phyloP scores from a whole-genome alignment of 2,888 invertebrate genomes.

The Slavum lentiscoides region DNA sequence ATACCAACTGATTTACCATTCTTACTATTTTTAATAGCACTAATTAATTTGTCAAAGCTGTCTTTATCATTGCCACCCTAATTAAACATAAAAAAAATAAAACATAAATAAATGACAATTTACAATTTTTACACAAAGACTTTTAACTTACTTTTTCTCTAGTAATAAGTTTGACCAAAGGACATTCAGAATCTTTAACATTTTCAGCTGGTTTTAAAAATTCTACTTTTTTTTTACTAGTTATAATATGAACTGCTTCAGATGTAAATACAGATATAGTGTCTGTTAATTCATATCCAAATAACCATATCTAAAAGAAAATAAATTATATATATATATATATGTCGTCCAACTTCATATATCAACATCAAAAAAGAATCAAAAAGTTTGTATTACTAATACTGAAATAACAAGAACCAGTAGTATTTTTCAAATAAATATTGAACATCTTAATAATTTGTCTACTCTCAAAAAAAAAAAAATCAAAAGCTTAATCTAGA shows the following conservation, averaged over 20 bases:
- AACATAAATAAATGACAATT: neutral
- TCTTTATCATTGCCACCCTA: slow-evolving; percentile 87
- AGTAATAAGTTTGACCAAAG: slow-evolving; percentile 80
- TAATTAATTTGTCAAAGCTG: slow-evolving; percentile 72
- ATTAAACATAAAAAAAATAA: slow-evolving; percentile 56
- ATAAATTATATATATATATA: slow-evolving; percentile 40
- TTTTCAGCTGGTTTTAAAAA: slow-evolving; percentile 89
- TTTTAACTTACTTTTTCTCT: slow-evolving; percentile 79
- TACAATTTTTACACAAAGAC: neutral
- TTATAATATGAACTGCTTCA: slow-evolving; percentile 82
- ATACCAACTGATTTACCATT: slow-evolving; percentile 86
- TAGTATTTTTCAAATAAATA: slow-evolving; percentile 25
- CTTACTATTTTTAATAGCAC: slow-evolving; percentile 83
- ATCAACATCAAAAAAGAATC: slow-evolving; percentile 57
- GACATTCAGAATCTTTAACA: slow-evolving; percentile 79
- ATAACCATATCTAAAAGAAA: slow-evolving; percentile 82
- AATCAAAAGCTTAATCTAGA: too few species aligned
- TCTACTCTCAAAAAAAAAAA: too few species aligned
- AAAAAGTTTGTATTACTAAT: slow-evolving; percentile 55
- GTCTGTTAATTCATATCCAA: slow-evolving; percentile 95
- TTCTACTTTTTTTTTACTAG: slow-evolving; percentile 97
- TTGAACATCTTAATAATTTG: neutral
- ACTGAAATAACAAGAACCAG: slow-evolving; percentile 47
- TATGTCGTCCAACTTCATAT: slow-evolving; percentile 49
- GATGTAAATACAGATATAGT: slow-evolving; percentile 90